phyloP scores from a whole-genome alignment of 2,113 vertebrate species.

The Hemicordylus capensis region DNA sequence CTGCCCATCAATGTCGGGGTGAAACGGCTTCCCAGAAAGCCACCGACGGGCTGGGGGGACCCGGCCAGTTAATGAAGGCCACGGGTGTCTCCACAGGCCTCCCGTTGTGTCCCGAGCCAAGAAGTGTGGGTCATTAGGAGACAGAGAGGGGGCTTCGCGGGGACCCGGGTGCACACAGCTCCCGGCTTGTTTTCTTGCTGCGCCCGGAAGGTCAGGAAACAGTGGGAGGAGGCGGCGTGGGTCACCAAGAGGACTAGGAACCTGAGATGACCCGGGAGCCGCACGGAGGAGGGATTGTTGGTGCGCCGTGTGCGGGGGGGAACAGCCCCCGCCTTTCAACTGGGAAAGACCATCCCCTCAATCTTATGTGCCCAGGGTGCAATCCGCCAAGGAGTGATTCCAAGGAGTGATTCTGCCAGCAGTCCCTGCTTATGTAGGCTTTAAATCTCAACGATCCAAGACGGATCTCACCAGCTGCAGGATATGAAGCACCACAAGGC shows the following conservation, averaged over 20 bases:
- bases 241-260: not conserved
- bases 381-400: no score
- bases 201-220: not conserved
- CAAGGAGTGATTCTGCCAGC: no score
- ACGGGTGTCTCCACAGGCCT: not conserved
- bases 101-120: accelerated
- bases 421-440: no score
- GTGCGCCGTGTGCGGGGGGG: no score
- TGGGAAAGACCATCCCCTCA: no score
- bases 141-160: not conserved
- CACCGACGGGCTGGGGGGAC: not conserved
- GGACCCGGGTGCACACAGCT: no score
- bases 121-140: not conserved
- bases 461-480: no score
- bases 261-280: not conserved
- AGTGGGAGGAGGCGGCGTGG: not conserved
- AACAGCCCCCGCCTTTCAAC: no score
- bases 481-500: no score
- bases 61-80: accelerated
- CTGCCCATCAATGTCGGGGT: conserved; percentile 36
- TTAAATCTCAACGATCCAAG: no score
- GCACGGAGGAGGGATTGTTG: no score
- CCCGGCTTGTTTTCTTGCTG: not conserved
- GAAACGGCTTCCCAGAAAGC: conserved; percentile 16
- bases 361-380: no score